Conservation (phyloP, 2,888 invertebrate genomes). For the Drosophila multiciliata region DNA sequence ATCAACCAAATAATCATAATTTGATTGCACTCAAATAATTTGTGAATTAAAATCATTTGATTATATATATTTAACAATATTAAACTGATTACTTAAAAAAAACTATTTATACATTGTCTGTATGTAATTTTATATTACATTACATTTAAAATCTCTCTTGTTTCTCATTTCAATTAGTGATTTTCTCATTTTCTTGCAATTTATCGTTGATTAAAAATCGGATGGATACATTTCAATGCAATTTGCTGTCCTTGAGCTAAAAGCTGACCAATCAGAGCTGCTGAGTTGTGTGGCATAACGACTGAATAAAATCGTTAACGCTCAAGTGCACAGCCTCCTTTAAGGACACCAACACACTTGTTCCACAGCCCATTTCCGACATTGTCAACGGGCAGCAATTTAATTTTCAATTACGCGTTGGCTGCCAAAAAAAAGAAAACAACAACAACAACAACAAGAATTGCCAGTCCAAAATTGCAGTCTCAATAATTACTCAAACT, state of each 20-base stretch:
- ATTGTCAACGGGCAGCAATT: constrained; percentile 64
- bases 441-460: constrained; percentile 17
- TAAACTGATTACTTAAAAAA: not conserved
- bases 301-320: constrained; percentile 68
- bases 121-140: not conserved
- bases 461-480: constrained; percentile 65
- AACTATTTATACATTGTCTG: not conserved
- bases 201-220: constrained; percentile 19
- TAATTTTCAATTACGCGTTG: constrained; percentile 78
- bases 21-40: not conserved
- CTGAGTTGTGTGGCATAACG: constrained; percentile 14
- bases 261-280: constrained; percentile 32
- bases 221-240: constrained; percentile 19
- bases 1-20: too few relatives aligned
- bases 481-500: constrained; percentile 79
- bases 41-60: not conserved
- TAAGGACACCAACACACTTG: constrained; percentile 22
- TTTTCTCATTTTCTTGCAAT: not conserved
- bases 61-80: not conserved
- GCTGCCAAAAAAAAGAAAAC: constrained; percentile 57
- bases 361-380: not conserved
- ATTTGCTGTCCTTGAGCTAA: constrained; percentile 28
- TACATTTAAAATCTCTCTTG: not conserved
- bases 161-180: constrained; percentile 2
- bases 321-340: constrained; percentile 51